Conservation (phyloP, 2,888 invertebrate species). For the Nomada flava region DNA sequence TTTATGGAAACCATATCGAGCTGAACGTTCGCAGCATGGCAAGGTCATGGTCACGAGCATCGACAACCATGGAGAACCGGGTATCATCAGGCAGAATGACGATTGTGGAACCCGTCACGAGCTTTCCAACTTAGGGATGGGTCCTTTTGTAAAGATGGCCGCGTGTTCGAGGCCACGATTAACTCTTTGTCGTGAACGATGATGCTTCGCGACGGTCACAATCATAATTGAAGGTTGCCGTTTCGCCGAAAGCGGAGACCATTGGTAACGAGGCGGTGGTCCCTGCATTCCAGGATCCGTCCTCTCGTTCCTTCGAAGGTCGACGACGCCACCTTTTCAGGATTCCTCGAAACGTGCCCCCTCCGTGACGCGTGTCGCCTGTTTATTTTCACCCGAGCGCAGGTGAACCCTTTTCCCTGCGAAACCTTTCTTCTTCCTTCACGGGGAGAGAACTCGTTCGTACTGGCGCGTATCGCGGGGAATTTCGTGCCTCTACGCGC, state of each 20-base stretch:
- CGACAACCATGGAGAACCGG: neutral
- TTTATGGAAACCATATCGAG: conserved; percentile 18
- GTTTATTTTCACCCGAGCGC: conserved; percentile 9
- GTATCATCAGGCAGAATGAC: neutral
- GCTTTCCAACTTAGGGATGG: conserved; percentile 10
- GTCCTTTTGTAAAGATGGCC: conserved; percentile 9
- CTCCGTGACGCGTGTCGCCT: neutral
- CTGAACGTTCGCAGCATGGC: neutral
- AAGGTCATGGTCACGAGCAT: conserved; percentile 50
- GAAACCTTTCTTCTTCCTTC: neutral
- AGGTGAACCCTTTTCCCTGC: neutral
- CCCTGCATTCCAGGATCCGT: conserved; percentile 43
- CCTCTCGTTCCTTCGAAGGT: conserved; percentile 47
- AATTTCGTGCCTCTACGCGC: conserved; percentile 28
- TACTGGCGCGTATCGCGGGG: neutral
- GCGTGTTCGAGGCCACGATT: conserved; percentile 32
- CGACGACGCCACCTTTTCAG: conserved; percentile 12
- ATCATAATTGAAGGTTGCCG: conserved; percentile 56
- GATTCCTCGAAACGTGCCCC: conserved; percentile 25
- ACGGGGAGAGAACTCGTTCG: conserved; percentile 8
- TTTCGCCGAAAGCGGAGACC: conserved; percentile 53
- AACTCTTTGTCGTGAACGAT: conserved; percentile 49
- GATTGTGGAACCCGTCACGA: neutral
- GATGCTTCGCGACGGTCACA: conserved; percentile 46
- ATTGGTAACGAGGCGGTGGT: conserved; percentile 26